Evolutionary conservation across 2,113 vertebrate species (phyloP), one percentile per base, ranked within the genome.

Genomic region (Daubentonia madagascariensis): DNA sequence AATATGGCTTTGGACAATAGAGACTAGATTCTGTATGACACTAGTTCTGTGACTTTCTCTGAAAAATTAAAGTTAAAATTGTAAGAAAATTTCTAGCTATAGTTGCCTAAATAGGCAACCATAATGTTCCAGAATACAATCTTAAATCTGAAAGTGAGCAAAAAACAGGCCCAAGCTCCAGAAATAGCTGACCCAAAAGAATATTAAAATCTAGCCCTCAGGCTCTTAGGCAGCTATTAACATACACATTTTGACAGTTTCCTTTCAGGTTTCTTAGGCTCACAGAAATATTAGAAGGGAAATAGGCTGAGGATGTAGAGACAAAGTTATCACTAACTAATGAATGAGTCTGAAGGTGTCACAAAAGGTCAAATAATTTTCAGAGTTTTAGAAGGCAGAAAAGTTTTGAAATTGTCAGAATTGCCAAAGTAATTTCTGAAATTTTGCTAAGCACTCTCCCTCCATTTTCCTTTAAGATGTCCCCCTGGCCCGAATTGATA

Each of bases 161-260:
- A 30, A 28, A 59, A 61, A 59, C 52, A 78, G 22, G 22, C 52
- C 35, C n/a, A 57, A 80, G 76, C 23, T 98, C 78, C 59, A 93
- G 81, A 94, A 97, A 93, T 96, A 97, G 65, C 59, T 97, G 91
- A 96, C 95, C 78, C 91, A 76, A 48, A 96, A 96, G 45, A 81
- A 70, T 50, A 70, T 92, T 90, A 81, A 90, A 63, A 88, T 88
- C 61, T 70, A 57, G 85, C 50, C 63, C 32, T 54, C 16, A 3
- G 57, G 63, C 54, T 57, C 45, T 88, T 57, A 70, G 1, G 37
- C 63, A 57, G 30, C 91, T 85, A 65, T 75, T 92, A 93, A 89
- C 48, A 65, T 75, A 48, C 1, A 89, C 50, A 81, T 95, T 90
- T 76, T 59, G 76, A 88, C 76, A 91, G 81, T 81, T 96, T 91